Base-by-base conservation (phyloP, 2,113 vertebrate genomes). In the Phalacrocorax pelagicus region DNA sequence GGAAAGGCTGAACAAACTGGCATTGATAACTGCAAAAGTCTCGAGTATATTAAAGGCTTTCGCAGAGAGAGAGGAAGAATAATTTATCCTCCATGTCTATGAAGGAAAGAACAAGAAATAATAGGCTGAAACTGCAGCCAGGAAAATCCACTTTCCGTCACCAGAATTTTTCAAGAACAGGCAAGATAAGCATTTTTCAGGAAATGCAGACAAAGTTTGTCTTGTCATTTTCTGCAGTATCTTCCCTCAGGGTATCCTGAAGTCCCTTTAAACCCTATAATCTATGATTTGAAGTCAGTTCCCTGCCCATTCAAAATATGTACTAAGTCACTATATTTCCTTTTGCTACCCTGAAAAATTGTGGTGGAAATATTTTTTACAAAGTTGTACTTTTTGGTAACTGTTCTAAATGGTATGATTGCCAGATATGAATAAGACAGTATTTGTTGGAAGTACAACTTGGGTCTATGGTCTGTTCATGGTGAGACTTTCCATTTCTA, bases 401-500 rank as follows among this genome's bases (percentile, higher is more conserved):
- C 59, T 75, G 65, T 8, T 73, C 26, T 81, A 87, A 96, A 96
- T 91, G 96, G 55, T 52, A 81, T 88, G 72, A 81, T 72, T 92
- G 65, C 47, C 66, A 86, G 66, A 58, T 80, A 75, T 3, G 36
- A 96, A 15, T 59, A 67, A 46, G 59, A 77, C 10, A 96, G 49
- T 84, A 75, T 86, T 58, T 92, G 59, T 77, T 96, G 58, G 77
- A 95, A 97, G 66, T 62, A 42, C 81, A 57, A 90, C 26, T 95
- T 83, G 58, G 51, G 30, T 10, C 8, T 94, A 83, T 42, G 49
- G 15, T 71, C n/a, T 89, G 47, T 40, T 94, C 16, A 1, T 51
- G 15, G 70, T 42, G 15, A 80, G 14, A 55, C 9, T 73, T 89
- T 44, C 23, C 2, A 58, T 20, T 82, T 88, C 47, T 65, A 51